Evolutionary conservation across 2,888 invertebrate species (phyloP), one percentile per base, ranked within the genome.

Genomic region (Calameuta pallipes): DNA sequence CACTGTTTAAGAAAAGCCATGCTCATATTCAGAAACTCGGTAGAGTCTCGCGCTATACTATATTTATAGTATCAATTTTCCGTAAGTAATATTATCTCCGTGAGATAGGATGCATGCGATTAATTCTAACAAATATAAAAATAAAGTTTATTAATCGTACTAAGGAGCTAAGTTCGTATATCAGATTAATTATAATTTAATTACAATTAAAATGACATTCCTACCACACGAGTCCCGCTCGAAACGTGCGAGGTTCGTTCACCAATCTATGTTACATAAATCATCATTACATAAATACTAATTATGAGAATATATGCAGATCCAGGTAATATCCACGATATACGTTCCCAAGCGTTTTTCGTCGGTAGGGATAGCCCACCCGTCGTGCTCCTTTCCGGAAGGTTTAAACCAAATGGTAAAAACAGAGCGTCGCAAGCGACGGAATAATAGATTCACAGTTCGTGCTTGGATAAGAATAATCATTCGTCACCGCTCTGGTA

Each of bases 51-150:
- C 3, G 12, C 12, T 12, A 36, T 9, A 9, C 1, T 56, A 56
- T 56, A 56, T 56, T 56, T 9, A 56, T 23, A 56, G 56, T 23
- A 56, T 56, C 9, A 56, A 56, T 9, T 56, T 9, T 37, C 81
- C 73, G 75, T 37, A 73, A 76, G 85, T 86, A 87, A 88, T 79
- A 79, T 80, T 84, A 87, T 87, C 84, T 82, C 80, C 85, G 86
- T 86, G 86, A 83, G 87, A 86, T 82, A 80, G 70, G 75, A 80
- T 83, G 80, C 82, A 82, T 82, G 76, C 78, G 74, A 81, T 84
- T 83, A 56, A 56, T 56, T 23, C 0, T 56, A 15, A 2, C 9
- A 9, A 56, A 23, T 56, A 56, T 56, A 23, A 56, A 56, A 23
- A 56, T 9, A 81, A 80, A 79, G 79, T 80, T 82, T 82, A 86